Base-by-base conservation (phyloP, 2,888 invertebrate species). In the Pyrocoelia pectoralis region DNA sequence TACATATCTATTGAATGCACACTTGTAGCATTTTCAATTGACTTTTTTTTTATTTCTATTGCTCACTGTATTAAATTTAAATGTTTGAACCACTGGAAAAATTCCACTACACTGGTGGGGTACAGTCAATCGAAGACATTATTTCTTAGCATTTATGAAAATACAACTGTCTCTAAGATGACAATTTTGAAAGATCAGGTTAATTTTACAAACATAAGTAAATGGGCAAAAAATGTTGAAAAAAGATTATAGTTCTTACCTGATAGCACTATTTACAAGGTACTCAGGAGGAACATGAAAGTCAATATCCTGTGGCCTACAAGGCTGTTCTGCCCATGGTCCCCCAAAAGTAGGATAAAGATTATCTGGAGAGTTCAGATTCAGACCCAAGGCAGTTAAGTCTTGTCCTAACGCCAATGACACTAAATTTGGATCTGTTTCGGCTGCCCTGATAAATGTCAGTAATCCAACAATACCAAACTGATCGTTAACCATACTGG, bases 381-480 rank as follows among this genome's bases (percentile, higher is more conserved):
- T 98, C 80, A 99, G 89, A 73, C 99, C 98, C 76, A 99, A 87
- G 69, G 97, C 96, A 68, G 98, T 99, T 79, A 99, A 87, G 84
- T 99, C 99, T 83, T 97, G 97, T 69, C 99, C 99, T 77, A 99
- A 88, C 65, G 98, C 98, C 80, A 99, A 84, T 64, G 97, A 95
- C 72, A 98, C 97, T 77, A 99, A 87, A 83, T 96, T 96, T 56
- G 95, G 97, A 84, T 98, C 97, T 61, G 95, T 93, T 84, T 99
- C 98, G 67, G 98, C 97, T 69, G 97, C 97, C 79, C 98, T 88
- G 74, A 99, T 97, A 84, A 98, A 98, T 73, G 98, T 97, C 82
- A 99, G 85, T 74, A 99, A 87, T 50, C 99, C 99, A 72, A 98
- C 97, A 86, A 99, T 98, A 75, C 99, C 99, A 83, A 97, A 99